Percentiles rank a stretch among this genome's conserved stretches.
Evolutionary conservation across 2,888 invertebrate species (phyloP).

Genomic region (Lasioglossum morio): DNA sequence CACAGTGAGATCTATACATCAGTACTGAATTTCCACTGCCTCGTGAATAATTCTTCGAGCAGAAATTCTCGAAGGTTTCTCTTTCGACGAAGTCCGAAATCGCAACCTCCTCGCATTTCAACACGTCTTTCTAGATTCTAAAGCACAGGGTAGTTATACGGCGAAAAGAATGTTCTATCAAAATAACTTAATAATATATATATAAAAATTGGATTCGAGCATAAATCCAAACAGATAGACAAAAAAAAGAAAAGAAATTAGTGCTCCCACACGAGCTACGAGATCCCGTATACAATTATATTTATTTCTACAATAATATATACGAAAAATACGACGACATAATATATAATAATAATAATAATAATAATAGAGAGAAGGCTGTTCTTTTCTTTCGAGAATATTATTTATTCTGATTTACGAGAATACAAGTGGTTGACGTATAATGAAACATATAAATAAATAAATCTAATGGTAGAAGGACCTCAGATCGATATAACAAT

Average conservation of each 20-base stretch:
- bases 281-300: conserved; percentile 50
- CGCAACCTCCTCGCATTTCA: conserved; percentile 57
- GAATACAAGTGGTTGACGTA: neutral
- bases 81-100: conserved; percentile 44
- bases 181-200: conserved; percentile 26
- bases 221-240: conserved; percentile 53
- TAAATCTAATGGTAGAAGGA: conserved; percentile 46
- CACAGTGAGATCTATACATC: conserved; percentile 2
- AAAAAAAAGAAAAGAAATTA: conserved; percentile 26
- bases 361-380: neutral
- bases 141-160: conserved; percentile 78
- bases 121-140: conserved; percentile 64
- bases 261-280: conserved; percentile 24
- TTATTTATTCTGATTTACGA: conserved; percentile 26
- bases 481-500: conserved; percentile 52
- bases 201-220: conserved; percentile 23
- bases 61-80: conserved; percentile 20
- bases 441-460: conserved; percentile 18
- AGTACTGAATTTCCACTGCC: conserved; percentile 64
- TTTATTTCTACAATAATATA: conserved; percentile 27
- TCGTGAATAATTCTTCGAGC: conserved; percentile 41
- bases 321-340: neutral
- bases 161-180: conserved; percentile 59
- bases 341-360: neutral
- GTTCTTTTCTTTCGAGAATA: conserved; percentile 3